Base-by-base conservation (phyloP, 2,113 vertebrate genomes). In the Oryzias javanicus region DNA sequence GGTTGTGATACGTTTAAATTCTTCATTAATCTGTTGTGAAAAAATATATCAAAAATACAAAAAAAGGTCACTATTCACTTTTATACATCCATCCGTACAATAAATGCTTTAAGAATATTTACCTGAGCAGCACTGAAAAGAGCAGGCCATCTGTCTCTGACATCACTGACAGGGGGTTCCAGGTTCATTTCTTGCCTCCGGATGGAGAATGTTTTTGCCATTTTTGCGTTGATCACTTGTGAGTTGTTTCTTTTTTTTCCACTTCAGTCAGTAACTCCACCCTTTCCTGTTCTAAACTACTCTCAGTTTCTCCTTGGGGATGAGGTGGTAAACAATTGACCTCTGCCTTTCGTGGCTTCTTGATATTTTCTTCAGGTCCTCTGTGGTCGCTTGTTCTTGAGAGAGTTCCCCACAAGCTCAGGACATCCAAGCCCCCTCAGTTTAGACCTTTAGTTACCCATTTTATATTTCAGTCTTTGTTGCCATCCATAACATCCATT, bases 381-480 rank as follows among this genome's bases (percentile, higher is more conserved):
- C 50, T 49, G 4, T 35, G 51, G 0, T 40, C 14, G 0, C 41
- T 66, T 72, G 5, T 52, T 71, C 55, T 0, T 24, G 4, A 44
- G 29, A 18, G 45, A 44, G 24, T 72, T 72, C 3, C 46, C 25
- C 4, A 60, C 56, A 15, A 65, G 62, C 14, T 60, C 61, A 35
- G 49, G 61, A 7, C 49, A 65, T 20, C 48, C 15, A 20, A 4
- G 45, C 3, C 14, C 54, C 20, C 19, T 17, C 1, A 46, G 45
- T 15, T 46, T 46, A 6, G 45, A 46, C 35, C 46, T 42, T 15
- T 75, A 57, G 18, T 57, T 70, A 1, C 47, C 53, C 70, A 83
- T 81, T 61, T 79, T 78, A 14, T 54, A 64, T 66, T 59, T 40
- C 1, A 48, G 24, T 35, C 45, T 70, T 65, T 66, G 35, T 47